A percentile compares a stretch with the other conserved stretches of the same genome.
Conservation (phyloP, 2,888 invertebrate genomes). For the Trachelus stipa region DNA sequence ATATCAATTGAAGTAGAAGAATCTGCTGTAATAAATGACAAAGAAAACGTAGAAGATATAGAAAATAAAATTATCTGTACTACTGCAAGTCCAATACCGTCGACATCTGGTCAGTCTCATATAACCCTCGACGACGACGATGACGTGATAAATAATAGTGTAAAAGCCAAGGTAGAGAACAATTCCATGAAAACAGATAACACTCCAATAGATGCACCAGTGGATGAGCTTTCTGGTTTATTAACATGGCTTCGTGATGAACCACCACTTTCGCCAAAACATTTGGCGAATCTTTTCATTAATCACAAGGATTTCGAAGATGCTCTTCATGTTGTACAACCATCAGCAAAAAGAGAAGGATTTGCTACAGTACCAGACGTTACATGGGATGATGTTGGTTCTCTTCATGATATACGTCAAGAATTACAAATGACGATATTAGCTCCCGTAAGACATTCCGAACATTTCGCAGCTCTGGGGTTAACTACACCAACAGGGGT, state of each 20-base stretch:
- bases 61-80: neutral
- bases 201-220: neutral
- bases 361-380: conserved; percentile 98
- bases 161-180: neutral
- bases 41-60: neutral
- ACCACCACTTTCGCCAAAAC: conserved; percentile 72
- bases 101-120: neutral
- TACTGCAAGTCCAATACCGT: neutral
- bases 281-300: conserved; percentile 76
- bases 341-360: conserved; percentile 95
- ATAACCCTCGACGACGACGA: neutral
- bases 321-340: conserved; percentile 87
- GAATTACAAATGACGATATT: conserved; percentile 92
- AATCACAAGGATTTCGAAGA: conserved; percentile 81
- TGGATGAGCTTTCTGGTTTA: conserved; percentile 68
- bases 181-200: neutral
- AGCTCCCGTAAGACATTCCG: conserved; percentile 90
- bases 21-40: neutral
- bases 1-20: neutral
- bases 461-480: conserved; percentile 82
- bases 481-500: conserved; percentile 88
- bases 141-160: neutral
- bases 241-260: conserved; percentile 76
- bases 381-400: conserved; percentile 97
- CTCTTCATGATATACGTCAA: conserved; percentile 86